Base-by-base conservation (phyloP, 2,888 invertebrate genomes). In the Encarsia formosa region DNA sequence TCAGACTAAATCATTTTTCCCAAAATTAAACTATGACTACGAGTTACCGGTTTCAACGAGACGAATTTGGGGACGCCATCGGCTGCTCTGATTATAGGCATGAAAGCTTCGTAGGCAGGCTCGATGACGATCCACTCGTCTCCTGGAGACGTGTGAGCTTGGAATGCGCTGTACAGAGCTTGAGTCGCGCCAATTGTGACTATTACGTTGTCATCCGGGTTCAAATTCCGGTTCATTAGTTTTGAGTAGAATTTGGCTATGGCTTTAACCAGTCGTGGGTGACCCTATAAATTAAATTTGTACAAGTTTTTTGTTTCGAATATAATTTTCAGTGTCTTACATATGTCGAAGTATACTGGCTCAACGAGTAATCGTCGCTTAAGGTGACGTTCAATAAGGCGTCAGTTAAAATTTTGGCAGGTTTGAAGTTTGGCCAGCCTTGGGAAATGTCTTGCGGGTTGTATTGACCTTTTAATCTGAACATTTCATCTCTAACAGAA, bases 401-500 rank as follows among this genome's bases (percentile, higher is more conserved):
- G 8, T 5, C 15, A 19, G 19, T 37, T 18, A 37, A 5, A 9
- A 8, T 11, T 20, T 19, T 6, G 8, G 37, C 19, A 11, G 37
- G 37, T 4, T 5, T 6, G 20, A 37, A 37, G 18, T 37, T 9
- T 19, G 37, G 37, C 2, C 11, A n/a, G 3, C 37, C 37, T 19
- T 37, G 11, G 8, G 19, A 11, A 3, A 37, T 18, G 18, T 37
- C 37, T 9, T 19, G 9, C 11, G 37, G 37, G 0, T 37, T 2
- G 13, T 19, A 37, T 3, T 37, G 11, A 13, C 11, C 37, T 37
- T 3, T 8, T 4, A 19, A 19, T 26, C 6, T 26, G 6, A 26
- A 34, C 35, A 32, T 18, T 41, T 53, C 52, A 58, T 26, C 26
- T 26, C 26, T 26, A 26, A 26, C 26, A 26, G 26, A 26, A 26